These are phyloP conservation scores for Marmota monax DNA, from an alignment of 2,113 vertebrate species.

Conservation along the genomic window DNA sequence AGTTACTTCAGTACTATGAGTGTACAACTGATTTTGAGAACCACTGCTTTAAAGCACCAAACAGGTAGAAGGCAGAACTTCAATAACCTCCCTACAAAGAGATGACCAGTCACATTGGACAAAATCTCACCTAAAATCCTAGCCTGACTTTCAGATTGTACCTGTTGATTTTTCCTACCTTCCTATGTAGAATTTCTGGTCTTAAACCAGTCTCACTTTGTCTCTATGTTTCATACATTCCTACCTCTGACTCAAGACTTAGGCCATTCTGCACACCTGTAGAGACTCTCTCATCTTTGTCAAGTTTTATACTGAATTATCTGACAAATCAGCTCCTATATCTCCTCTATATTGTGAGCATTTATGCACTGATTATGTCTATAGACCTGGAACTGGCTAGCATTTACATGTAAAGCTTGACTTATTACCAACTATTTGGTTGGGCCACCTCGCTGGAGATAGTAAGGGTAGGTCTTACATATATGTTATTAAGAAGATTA, in stretches of 20 bases:
- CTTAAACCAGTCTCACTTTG: neutral
- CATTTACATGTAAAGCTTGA: neutral
- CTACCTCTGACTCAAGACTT: neutral
- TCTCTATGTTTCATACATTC: neutral
- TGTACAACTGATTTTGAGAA: neutral
- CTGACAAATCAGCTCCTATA: neutral
- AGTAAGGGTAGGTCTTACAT: neutral
- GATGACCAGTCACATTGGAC: neutral
- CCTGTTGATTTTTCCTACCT: neutral
- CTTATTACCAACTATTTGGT: neutral
- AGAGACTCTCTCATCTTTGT: neutral
- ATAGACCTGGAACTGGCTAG: neutral
- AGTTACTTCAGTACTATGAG: neutral
- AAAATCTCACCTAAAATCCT: neutral
- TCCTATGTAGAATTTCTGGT: neutral
- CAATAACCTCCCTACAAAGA: neutral
- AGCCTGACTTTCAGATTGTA: neutral
- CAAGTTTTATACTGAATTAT: neutral
- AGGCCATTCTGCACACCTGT: too few relatives aligned
- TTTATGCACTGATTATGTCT: neutral
- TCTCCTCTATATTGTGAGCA: neutral
- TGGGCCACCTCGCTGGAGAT: neutral
- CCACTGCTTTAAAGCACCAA: neutral
- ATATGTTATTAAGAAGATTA: neutral
- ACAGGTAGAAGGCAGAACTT: neutral